Evolutionary conservation across 2,888 invertebrate species (phyloP), one percentile per base, ranked within the genome.

Genomic region (Rhabditophanes sp.): DNA sequence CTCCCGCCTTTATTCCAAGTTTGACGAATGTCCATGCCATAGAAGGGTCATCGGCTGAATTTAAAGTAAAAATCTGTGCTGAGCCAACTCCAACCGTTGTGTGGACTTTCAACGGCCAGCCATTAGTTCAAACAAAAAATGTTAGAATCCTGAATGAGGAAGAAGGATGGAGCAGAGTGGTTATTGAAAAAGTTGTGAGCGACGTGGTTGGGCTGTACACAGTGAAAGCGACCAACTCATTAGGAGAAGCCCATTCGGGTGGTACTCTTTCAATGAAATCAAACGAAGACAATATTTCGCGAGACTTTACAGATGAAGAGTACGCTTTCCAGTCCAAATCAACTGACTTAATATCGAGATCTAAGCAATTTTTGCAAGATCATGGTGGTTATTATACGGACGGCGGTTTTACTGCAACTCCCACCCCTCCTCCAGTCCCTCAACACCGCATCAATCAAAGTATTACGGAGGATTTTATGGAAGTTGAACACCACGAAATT

Each of bases 231-330:
- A 80, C 82, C 1, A 93, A 93, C 64, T 82, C 82, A 58, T 74
- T 85, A 24, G 93, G 93, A 21, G 78, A 80, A 12, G 85, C 85
- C 9, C 80, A 80, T 64, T 80, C 80, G 51, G 79, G 80, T 54
- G 77, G 79, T 7, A 78, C 79, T 48, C 68, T n/a, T n/a, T 44
- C 6, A 43, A 39, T 25, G 39, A 32, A 11, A 14, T 39, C 41
- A 44, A 25, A 41, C 41, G 22, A 39, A 33, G 14, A 29, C 31
- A 23, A 29, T 25, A 1, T 25, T 9, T 9, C 4, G n/a, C n/a
- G n/a, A n/a, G n/a, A n/a, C n/a, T n/a, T n/a, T n/a, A n/a, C n/a
- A n/a, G n/a, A n/a, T n/a, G n/a, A n/a, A n/a, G n/a, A n/a, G n/a
- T n/a, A n/a, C n/a, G n/a, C n/a, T n/a, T n/a, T n/a, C n/a, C n/a